These are phyloP conservation scores for Sinhomidia bicolor DNA, from an alignment of 2,888 invertebrate genomes.

Conservation along the genomic window DNA sequence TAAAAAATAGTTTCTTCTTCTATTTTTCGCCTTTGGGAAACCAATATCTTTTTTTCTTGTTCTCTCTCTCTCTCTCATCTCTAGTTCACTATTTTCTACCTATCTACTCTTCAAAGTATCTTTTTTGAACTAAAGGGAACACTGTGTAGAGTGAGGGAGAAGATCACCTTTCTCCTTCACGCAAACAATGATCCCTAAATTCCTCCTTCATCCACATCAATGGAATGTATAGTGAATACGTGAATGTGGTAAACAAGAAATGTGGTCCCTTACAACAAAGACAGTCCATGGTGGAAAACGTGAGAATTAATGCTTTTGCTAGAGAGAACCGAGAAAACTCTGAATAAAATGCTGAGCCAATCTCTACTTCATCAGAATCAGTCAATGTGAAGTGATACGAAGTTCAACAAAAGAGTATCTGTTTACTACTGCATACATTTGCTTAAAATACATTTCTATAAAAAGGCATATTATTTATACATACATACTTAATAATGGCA, in stretches of 20 bases:
- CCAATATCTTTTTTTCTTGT: conserved; percentile 66
- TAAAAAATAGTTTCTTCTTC: conserved; percentile 38
- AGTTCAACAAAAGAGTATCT: background rate
- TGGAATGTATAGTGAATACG: conserved; percentile 4
- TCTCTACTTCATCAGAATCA: conserved; percentile 34
- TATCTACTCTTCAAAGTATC: conserved; percentile 58
- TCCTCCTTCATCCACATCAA: conserved; percentile 32
- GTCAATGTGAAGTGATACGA: background rate
- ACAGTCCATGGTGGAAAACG: conserved; percentile 42
- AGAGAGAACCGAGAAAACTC: too few species aligned
- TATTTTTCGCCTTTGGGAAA: conserved; percentile 61
- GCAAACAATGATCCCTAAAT: background rate
- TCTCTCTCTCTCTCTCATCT: background rate
- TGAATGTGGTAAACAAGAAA: background rate
- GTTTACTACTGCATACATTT: too few species aligned
- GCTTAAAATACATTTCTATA: too few species aligned
- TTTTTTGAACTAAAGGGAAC: conserved; percentile 32
- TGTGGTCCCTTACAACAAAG: background rate
- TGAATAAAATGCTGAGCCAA: conserved; percentile 41
- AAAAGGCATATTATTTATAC: too few species aligned
- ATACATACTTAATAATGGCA: too few species aligned
- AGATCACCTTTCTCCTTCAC: background rate
- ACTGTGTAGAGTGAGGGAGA: background rate
- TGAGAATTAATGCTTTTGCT: conserved; percentile 51
- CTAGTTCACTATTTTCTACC: too few species aligned